A percentile compares a stretch with the other conserved stretches of the same genome.
Evolutionary conservation across 1,140 invertebrate genomes (phyloP).

Genomic region (Drosophila lacertosa): DNA sequence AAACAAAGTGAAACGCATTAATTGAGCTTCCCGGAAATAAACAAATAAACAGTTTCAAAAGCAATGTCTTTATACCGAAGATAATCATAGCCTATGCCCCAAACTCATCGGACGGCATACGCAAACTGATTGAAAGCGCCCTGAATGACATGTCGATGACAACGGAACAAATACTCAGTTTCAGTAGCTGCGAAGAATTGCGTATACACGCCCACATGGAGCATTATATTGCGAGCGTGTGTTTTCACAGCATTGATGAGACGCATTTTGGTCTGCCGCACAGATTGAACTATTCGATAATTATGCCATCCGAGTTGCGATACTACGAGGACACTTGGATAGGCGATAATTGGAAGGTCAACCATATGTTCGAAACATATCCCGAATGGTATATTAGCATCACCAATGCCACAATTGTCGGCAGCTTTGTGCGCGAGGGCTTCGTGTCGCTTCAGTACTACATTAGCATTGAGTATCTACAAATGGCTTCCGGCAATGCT

Average conservation of each 20-base stretch:
- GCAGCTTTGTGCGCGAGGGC: slow-evolving; percentile 37
- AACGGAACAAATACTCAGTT: not conserved
- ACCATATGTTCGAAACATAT: not conserved
- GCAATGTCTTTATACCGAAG: slow-evolving; percentile 50
- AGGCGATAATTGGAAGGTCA: slow-evolving; percentile 27
- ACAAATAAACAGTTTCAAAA: slow-evolving; percentile 32
- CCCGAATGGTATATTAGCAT: no score
- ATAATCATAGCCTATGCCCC: slow-evolving; percentile 36
- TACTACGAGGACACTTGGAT: slow-evolving; percentile 37
- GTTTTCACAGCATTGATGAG: slow-evolving; percentile 37
- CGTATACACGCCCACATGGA: slow-evolving; percentile 11
- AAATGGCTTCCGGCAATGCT: not conserved
- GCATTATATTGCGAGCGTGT: slow-evolving; percentile 45
- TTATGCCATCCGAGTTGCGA: slow-evolving; percentile 50
- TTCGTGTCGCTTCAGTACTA: slow-evolving; percentile 40
- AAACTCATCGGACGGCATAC: slow-evolving; percentile 17
- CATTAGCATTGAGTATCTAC: slow-evolving; percentile 21
- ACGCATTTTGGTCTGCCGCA: slow-evolving; percentile 21
- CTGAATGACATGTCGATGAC: not conserved
- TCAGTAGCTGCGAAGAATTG: slow-evolving; percentile 21
- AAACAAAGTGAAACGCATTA: no score
- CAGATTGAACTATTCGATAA: slow-evolving; percentile 28
- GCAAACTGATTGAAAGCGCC: slow-evolving; percentile 16
- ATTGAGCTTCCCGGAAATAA: not conserved
- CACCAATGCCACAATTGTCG: not conserved